Base-by-base conservation (phyloP, 1,140 invertebrate species). In the Caenorhabditis tropicalis region DNA sequence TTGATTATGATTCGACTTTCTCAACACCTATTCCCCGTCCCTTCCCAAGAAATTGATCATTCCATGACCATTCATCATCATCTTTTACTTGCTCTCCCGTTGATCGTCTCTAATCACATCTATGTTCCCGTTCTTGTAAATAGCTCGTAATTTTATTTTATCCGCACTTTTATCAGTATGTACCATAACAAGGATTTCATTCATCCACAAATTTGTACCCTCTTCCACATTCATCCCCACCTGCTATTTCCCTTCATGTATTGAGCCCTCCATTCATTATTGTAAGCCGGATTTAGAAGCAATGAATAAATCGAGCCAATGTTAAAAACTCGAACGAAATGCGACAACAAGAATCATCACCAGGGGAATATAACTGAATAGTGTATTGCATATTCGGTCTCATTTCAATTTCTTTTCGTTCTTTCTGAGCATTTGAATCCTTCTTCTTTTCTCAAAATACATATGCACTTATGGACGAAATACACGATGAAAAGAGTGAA, bases 41-140 rank as follows among this genome's bases (percentile, higher is more conserved):
- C 9, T 24, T 46, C 65, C n/a, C n/a, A 36, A 27, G 10, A 39
- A 19, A 43, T 46, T 74, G 65, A 27, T 29, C 65, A 74, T 74
- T 74, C 65, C 65, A 74, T 74, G 65, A 74, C 65, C 39, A n/a
- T 51, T 21, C 31, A n/a, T 24, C 10, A 24, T 21, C n/a, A 33
- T 36, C 58, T n/a, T 65, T 65, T 74, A 24, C 2, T 74, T 74
- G 33, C 19, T 74, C 36, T 74, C 36, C 58, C 9, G 19, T 56
- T 56, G 31, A 65, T 74, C 33, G 36, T 15, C 21, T 12, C 27
- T 74, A 74, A 74, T 74, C 65, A n/a, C 65, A 74, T 74, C n/a
- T n/a, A 65, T 65, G 58, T n/a, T 65, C n/a, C 7, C 21, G 53
- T 33, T 33, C 65, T 12, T 74, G 65, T 74, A 74, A 39, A 74